Evolutionary conservation across 2,797 vertebrate genomes (phyloP), one percentile per base, ranked within the genome.

Genomic region (Gorsachius magnificus): DNA sequence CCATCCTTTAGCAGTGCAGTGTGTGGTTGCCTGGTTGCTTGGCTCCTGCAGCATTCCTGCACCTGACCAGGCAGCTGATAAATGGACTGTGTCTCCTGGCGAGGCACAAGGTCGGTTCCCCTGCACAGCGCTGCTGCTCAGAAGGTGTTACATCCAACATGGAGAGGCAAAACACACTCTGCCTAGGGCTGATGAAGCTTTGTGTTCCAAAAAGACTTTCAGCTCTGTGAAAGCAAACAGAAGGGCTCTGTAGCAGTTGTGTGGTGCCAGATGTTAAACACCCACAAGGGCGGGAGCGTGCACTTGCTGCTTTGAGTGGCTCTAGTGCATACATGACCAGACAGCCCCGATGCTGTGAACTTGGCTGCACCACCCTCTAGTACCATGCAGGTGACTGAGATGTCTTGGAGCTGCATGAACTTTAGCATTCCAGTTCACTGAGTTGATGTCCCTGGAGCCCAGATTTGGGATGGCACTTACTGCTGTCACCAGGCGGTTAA

Each of bases 31-130:
- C 70, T 61, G 45, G 19, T 69, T 63, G 50, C 77, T 54, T 7
- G 16, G 65, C 74, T 78, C 4, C 12, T 51, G 60, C 63, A 45
- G 60, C 4, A 3, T 80, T 77, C 29, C 38, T n/a, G 26, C 13
- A 5, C 71, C 53, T 35, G 18, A 12, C 17, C 0, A 0, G 46
- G 2, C 33, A 64, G 91, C 45, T 0, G 1, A 16, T 9, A 53
- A 12, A 9, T 2, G 8, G 24, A 1, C 6, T 22, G 71, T 3
- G 33, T 5, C 41, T 86, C 64, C 46, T 50, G 43, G 5, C 4
- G 69, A 38, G 76, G 83, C 12, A 4, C 46, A 56, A 83, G 51
- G 65, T 31, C 0, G 0, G 33, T 11, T 77, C 4, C 0, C 48
- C 35, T 36, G 9, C 31, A 0, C 60, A 16, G 12, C 58, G 82